A percentile compares a stretch with the other conserved stretches of the same genome.
Conservation (phyloP, 2,888 invertebrate genomes). For the Drosophila aldrichi region DNA sequence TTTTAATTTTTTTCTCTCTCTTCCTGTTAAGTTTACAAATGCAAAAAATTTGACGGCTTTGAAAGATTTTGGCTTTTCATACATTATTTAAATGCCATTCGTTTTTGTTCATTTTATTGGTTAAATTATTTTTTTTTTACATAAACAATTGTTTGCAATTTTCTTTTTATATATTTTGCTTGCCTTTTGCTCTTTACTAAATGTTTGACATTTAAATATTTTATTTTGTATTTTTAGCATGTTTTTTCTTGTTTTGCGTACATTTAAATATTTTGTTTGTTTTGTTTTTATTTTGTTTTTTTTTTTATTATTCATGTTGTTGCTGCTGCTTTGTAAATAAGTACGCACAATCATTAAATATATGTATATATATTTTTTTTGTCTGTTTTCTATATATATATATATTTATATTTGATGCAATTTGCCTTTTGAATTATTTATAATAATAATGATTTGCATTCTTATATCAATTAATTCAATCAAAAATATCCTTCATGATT, state of each 20-base stretch:
- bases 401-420: conserved; percentile 52
- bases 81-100: conserved; percentile 73
- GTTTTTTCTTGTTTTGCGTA: conserved; percentile 32
- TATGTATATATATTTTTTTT: conserved; percentile 24
- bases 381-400: conserved; percentile 21
- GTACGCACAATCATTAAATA: conserved; percentile 65
- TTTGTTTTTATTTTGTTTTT: background rate
- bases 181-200: conserved; percentile 29
- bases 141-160: conserved; percentile 37
- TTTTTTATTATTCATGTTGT: conserved; percentile 45
- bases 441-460: conserved; percentile 70
- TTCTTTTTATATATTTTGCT: conserved; percentile 37
- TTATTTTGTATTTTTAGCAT: conserved; percentile 24
- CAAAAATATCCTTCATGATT: conserved; percentile 71
- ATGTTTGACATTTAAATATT: conserved; percentile 57
- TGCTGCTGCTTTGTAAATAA: conserved; percentile 75
- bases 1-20: conserved; percentile 17
- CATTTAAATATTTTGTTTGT: conserved; percentile 48
- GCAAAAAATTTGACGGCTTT: conserved; percentile 71
- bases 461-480: conserved; percentile 73
- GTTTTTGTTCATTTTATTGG: conserved; percentile 17
- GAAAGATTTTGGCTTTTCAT: conserved; percentile 62
- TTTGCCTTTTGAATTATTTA: conserved; percentile 66
- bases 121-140: conserved; percentile 43
- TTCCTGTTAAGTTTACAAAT: conserved; percentile 70